Evolutionary conservation across 2,888 invertebrate genomes (phyloP).

Genomic region (Nasonia oneida): DNA sequence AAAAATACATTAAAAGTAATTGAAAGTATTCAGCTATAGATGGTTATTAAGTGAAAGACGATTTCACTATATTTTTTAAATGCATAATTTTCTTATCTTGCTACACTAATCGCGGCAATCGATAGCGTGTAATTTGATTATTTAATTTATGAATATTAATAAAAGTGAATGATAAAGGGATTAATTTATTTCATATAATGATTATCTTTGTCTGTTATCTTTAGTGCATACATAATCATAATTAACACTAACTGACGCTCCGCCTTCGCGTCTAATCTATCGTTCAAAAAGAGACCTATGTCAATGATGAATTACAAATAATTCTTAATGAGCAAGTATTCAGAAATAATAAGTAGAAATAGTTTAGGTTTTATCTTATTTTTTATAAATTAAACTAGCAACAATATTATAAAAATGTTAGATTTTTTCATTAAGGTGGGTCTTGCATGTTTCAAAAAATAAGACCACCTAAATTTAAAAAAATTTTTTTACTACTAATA

Average conservation of each 20-base stretch:
- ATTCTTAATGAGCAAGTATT: background rate
- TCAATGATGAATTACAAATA: conserved; percentile 13
- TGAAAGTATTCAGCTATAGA: background rate
- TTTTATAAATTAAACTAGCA: conserved; percentile 16
- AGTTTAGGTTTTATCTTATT: conserved; percentile 36
- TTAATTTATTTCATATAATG: conserved; percentile 27
- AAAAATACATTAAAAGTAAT: background rate
- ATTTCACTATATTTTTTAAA: background rate
- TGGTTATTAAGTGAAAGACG: background rate
- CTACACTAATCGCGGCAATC: background rate
- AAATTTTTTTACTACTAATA: background rate
- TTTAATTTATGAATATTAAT: conserved; percentile 17
- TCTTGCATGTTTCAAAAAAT: conserved; percentile 24
- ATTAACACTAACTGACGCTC: conserved; percentile 44
- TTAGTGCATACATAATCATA: conserved; percentile 20
- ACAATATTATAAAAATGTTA: conserved; percentile 15
- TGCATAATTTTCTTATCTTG: background rate
- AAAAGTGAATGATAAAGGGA: conserved; percentile 27
- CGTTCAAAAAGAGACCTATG: conserved; percentile 3
- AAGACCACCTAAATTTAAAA: conserved; percentile 22
- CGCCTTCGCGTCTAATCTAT: conserved; percentile 47
- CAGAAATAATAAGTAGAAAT: conserved; percentile 27
- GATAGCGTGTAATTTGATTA: conserved; percentile 4
- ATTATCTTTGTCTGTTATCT: conserved; percentile 32
- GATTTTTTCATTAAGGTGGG: conserved; percentile 41